Conservation (phyloP, 2,797 vertebrate species). For the Macrochelys suwanniensis region DNA sequence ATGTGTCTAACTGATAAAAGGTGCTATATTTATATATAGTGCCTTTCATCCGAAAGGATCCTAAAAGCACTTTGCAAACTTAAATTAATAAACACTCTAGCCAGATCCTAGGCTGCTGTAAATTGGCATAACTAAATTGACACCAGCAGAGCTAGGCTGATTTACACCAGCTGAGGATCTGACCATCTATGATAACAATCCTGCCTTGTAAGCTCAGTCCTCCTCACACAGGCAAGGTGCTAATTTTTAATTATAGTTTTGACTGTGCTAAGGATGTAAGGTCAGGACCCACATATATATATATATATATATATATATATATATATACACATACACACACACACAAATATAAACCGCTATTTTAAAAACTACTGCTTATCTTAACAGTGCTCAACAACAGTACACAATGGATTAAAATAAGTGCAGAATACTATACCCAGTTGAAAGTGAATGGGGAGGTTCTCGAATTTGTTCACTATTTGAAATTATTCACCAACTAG, state of each 20-base stretch:
- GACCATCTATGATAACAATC: neutral
- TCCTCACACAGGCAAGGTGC: neutral
- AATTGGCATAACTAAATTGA: neutral
- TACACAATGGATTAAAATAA: neutral
- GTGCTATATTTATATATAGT: neutral
- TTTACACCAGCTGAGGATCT: neutral
- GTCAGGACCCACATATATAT: neutral
- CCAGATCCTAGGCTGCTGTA: neutral
- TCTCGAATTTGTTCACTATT: neutral
- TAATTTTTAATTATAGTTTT: neutral
- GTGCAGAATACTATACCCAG: neutral
- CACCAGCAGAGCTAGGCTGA: neutral
- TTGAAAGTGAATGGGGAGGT: neutral
- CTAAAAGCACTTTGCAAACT: neutral
- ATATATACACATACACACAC: neutral
- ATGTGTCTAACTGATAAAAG: neutral
- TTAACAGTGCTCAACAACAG: neutral
- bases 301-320: too few species aligned
- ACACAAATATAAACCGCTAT: neutral
- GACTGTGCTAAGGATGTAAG: neutral
- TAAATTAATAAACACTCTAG: neutral
- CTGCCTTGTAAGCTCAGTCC: neutral
- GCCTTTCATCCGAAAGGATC: neutral
- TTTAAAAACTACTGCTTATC: neutral
- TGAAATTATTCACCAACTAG: neutral